These are phyloP conservation scores for Characodon lateralis DNA, from an alignment of 2,797 vertebrate genomes.

Conservation along the genomic window DNA sequence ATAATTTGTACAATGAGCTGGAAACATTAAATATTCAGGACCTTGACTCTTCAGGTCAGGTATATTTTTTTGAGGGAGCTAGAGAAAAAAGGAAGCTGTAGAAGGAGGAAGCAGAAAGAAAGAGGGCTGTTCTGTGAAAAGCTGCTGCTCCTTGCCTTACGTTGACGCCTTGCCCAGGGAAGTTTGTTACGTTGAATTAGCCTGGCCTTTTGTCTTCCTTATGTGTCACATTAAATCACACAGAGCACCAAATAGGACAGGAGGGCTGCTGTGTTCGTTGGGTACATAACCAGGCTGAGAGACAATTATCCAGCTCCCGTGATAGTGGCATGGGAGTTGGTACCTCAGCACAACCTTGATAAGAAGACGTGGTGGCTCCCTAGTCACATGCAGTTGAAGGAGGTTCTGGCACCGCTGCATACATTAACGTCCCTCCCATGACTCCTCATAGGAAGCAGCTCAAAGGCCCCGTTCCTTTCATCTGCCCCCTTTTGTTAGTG, in stretches of 20 bases:
- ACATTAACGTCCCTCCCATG: conserved; percentile 71
- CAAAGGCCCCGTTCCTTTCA: conserved; percentile 84
- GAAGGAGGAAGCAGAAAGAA: conserved; percentile 48
- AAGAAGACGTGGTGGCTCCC: conserved; percentile 85
- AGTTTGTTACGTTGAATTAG: conserved; percentile 98
- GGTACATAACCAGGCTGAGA: conserved; percentile 88
- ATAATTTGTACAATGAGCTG: conserved; percentile 69
- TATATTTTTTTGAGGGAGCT: conserved; percentile 81
- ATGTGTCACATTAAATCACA: conserved; percentile 92
- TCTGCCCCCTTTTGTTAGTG: conserved; percentile 75
- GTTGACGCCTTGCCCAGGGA: conserved; percentile 84
- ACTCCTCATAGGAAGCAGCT: conserved; percentile 66
- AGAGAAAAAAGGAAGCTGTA: conserved; percentile 32
- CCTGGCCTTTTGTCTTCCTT: conserved; percentile 94
- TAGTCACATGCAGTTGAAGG: conserved; percentile 80
- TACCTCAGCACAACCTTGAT: conserved; percentile 89
- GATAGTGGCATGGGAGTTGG: conserved; percentile 86
- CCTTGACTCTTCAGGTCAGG: conserved; percentile 82
- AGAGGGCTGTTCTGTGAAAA: conserved; percentile 76
- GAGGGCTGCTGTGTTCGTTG: conserved; percentile 80
- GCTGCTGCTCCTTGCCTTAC: conserved; percentile 69
- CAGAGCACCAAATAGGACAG: conserved; percentile 73
- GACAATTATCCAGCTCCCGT: conserved; percentile 80
- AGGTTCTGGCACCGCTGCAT: conserved; percentile 78
- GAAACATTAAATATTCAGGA: conserved; percentile 75